Evolutionary conservation across 2,113 vertebrate species (phyloP), one percentile per base, ranked within the genome.

Genomic region (Chlorodrepanis virens): DNA sequence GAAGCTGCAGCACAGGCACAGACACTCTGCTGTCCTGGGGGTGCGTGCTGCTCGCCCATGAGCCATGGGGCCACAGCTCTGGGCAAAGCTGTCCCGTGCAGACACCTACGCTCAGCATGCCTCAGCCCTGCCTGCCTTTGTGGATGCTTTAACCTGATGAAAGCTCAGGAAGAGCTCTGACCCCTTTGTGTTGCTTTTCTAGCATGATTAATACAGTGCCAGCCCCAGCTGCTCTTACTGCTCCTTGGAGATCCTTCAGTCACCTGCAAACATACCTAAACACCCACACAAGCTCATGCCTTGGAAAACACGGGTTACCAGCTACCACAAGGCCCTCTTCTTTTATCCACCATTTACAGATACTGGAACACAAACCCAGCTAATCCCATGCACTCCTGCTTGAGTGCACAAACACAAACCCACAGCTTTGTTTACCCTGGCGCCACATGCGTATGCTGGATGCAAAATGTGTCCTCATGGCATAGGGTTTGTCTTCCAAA

Each of bases 21-120:
- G 57, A 17, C 37, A 4, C 39, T 39, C 2, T 27, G 35, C 80
- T 59, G n/a, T 60, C 60, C 74, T 22, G 19, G 50, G 54, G 64
- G 17, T 27, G 9, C 29, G 12, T 23, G 9, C 49, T 63, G 44
- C 37, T 76, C 0, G 0, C 27, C 64, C 60, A 10, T 0, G 8
- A 65, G 35, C 68, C 1, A 0, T 9, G 63, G 44, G 21, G 31
- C 23, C 37, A 25, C 2, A 1, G 19, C 28, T 31, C 75, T 27
- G 25, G 13, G 8, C 69, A 16, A 68, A 53, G 31, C 9, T 22
- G 29, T 61, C 14, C 59, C 17, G 9, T 28, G 28, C 72, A 87
- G 40, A n/a, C 27, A 16, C 19, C 37, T 21, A 33, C 1, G 0
- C 10, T 69, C 35, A 21, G 21, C 2, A 20, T 25, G 18, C 49